Evolutionary conservation across 2,888 invertebrate species (phyloP).

Genomic region (Lumbricus terrestris): DNA sequence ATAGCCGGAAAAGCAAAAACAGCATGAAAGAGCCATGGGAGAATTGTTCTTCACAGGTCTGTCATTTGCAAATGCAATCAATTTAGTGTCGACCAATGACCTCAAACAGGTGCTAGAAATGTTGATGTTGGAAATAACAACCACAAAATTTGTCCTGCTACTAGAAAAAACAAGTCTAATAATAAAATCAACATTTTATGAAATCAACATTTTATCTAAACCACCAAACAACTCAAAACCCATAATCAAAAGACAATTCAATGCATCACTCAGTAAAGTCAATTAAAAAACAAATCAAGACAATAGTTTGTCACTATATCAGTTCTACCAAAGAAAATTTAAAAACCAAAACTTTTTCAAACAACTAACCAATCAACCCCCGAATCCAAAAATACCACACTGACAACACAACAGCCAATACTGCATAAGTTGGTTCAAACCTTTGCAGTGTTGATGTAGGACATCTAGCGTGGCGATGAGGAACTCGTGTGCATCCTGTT

Average conservation of each 20-base stretch:
- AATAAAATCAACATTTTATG: no score
- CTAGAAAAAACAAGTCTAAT: no score
- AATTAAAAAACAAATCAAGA: neutral
- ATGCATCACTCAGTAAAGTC: neutral
- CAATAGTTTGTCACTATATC: neutral
- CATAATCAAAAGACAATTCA: neutral
- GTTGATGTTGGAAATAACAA: no score
- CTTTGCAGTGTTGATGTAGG: slow-evolving; percentile 78
- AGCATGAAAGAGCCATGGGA: no score
- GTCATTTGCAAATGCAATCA: no score
- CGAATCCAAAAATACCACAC: no score
- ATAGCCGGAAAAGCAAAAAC: no score
- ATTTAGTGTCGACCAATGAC: no score
- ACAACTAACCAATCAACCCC: neutral
- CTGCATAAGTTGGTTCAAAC: slow-evolving; percentile 39
- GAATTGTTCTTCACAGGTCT: no score
- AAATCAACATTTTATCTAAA: no score
- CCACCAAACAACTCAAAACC: neutral
- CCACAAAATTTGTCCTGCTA: no score
- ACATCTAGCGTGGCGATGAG: slow-evolving; percentile 92
- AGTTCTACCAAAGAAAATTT: neutral
- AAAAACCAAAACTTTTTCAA: neutral
- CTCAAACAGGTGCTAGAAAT: no score
- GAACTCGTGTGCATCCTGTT: slow-evolving; percentile 98
- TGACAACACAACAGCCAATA: neutral